Conservation (phyloP, 2,797 vertebrate species). For the Parambassis ranga region DNA sequence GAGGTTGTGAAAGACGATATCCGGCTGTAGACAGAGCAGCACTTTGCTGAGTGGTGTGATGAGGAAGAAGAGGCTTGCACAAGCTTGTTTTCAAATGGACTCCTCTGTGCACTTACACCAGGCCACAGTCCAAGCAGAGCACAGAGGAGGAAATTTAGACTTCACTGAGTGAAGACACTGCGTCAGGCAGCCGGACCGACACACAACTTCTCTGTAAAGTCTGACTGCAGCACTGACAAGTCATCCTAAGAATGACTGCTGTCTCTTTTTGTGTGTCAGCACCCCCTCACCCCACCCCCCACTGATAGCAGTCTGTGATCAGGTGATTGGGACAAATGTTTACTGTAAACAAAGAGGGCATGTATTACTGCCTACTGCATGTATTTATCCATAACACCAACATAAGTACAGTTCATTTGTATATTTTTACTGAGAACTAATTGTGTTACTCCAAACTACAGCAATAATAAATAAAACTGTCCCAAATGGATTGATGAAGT, state of each 20-base stretch:
- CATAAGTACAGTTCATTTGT: too few relatives aligned
- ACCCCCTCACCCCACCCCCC: background rate
- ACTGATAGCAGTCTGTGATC: too few relatives aligned
- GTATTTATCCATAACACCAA: too few relatives aligned
- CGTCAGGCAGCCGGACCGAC: conserved; percentile 25
- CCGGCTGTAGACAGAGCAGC: conserved; percentile 34
- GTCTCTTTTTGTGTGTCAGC: background rate
- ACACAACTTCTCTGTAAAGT: conserved; percentile 9
- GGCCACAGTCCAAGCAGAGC: conserved; percentile 44
- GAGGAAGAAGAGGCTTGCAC: conserved; percentile 48
- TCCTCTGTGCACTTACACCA: conserved; percentile 42
- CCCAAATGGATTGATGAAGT: too few relatives aligned
- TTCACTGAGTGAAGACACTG: conserved; percentile 48
- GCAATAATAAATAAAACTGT: too few relatives aligned
- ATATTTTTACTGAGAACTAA: too few relatives aligned
- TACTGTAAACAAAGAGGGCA: too few relatives aligned
- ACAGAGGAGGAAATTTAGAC: conserved; percentile 28
- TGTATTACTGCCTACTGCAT: too few relatives aligned
- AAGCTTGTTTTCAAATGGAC: conserved; percentile 62
- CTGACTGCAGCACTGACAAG: conserved; percentile 4
- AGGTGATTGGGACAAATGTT: too few relatives aligned
- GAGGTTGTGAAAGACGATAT: conserved; percentile 42
- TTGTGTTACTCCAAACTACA: too few relatives aligned
- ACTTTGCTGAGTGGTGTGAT: conserved; percentile 65
- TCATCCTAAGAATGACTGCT: background rate